phyloP scores from a whole-genome alignment of 2,888 invertebrate species.

The Blomia tropicalis region DNA sequence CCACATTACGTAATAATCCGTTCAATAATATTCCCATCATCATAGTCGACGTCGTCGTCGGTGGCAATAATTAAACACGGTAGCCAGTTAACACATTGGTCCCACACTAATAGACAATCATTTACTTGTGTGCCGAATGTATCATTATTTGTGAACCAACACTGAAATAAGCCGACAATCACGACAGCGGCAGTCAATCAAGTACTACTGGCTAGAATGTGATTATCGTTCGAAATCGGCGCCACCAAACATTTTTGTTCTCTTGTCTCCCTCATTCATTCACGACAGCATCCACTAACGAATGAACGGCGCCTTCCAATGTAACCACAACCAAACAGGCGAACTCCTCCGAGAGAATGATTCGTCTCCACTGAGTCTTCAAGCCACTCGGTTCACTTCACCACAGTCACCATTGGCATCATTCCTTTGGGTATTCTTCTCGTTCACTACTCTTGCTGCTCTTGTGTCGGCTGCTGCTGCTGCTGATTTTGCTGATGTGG shows the following conservation, averaged over 20 bases:
- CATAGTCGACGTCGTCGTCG: no score
- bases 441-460: no score
- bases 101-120: slow-evolving; percentile 1
- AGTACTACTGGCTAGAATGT: neutral
- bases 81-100: slow-evolving; percentile 6
- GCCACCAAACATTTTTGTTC: no score
- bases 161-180: slow-evolving; percentile 7
- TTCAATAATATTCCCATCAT: no score
- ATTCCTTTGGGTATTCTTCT: no score
- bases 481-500: no score
- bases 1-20: no score
- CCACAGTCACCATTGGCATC: neutral
- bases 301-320: neutral
- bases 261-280: no score
- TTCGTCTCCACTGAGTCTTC: neutral
- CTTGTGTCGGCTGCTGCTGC: no score
- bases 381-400: neutral
- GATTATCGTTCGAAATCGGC: neutral
- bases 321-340: neutral
- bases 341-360: neutral
- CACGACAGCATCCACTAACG: neutral
- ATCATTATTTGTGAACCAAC: neutral
- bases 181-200: slow-evolving; percentile 13
- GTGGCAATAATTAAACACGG: slow-evolving; percentile 4
- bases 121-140: slow-evolving; percentile 1